Conservation (phyloP, 2,113 vertebrate species). For the Neotoma lepida region DNA sequence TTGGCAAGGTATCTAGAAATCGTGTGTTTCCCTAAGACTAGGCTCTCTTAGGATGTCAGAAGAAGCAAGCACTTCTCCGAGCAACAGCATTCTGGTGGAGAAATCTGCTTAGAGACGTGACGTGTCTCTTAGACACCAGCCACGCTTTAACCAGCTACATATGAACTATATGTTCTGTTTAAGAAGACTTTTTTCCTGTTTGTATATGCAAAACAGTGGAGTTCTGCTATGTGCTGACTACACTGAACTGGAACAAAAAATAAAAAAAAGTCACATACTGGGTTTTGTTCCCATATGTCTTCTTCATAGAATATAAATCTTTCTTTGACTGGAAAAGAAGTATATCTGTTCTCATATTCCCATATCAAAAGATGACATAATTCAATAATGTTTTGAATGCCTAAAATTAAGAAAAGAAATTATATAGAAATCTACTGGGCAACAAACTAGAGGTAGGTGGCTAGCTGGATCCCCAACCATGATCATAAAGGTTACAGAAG, state of each 20-base stretch:
- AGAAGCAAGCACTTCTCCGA: not conserved
- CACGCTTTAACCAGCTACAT: not conserved
- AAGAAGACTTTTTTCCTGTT: conserved; percentile 13
- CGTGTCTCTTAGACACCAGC: not conserved
- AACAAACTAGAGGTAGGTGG: conserved; percentile 24
- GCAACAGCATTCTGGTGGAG: not conserved
- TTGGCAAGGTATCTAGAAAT: conserved; percentile 10
- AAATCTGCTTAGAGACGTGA: conserved; percentile 2
- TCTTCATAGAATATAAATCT: conserved; percentile 74
- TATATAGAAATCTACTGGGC: conserved; percentile 66
- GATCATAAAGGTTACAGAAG: not conserved
- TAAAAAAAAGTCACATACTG: conserved; percentile 68
- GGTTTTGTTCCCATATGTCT: conserved; percentile 75
- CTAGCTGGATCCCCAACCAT: not conserved
- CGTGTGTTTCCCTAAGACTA: not conserved
- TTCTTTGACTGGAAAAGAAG: conserved; percentile 76
- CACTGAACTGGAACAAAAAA: conserved; percentile 58
- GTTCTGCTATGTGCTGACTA: conserved; percentile 1
- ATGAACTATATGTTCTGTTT: not conserved
- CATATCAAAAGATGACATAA: conserved; percentile 75
- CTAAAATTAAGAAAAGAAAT: conserved; percentile 77
- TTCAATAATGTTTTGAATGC: conserved; percentile 70
- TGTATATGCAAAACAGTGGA: not conserved
- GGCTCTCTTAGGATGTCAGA: not conserved
- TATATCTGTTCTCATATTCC: conserved; percentile 71